Conservation (phyloP, 2,888 invertebrate genomes). For the Lithosia quadra region DNA sequence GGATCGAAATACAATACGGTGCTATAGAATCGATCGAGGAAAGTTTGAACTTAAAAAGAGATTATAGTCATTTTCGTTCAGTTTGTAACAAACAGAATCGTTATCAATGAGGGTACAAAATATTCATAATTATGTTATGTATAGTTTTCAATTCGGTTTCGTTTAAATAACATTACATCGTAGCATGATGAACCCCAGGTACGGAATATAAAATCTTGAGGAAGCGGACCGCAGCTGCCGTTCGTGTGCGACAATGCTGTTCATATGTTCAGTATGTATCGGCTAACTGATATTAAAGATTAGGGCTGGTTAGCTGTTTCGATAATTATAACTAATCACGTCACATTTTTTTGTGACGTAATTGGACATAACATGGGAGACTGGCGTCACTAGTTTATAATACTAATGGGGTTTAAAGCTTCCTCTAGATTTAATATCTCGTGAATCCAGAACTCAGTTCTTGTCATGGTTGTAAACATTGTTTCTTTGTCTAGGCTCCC, state of each 20-base stretch:
- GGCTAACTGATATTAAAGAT: not conserved
- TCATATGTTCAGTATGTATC: not conserved
- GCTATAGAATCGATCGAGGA: not conserved
- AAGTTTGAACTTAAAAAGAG: not conserved
- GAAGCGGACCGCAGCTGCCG: not conserved
- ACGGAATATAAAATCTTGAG: not conserved
- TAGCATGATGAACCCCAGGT: not conserved
- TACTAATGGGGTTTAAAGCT: not conserved
- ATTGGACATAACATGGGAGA: not conserved
- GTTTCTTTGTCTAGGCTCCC: slow-evolving; percentile 63
- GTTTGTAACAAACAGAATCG: not conserved
- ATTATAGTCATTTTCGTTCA: not conserved
- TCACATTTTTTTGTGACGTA: not conserved
- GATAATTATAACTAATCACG: not conserved
- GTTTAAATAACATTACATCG: not conserved
- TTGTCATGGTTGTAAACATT: not conserved
- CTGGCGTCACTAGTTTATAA: not conserved
- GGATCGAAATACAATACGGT: not conserved
- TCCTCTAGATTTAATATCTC: not conserved
- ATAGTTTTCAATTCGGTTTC: not conserved
- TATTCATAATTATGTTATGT: not conserved
- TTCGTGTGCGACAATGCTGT: not conserved
- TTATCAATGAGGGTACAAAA: not conserved
- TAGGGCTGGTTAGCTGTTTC: not conserved
- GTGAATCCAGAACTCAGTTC: not conserved